Conservation (phyloP, 2,888 invertebrate species). For the Tinea pellionella region DNA sequence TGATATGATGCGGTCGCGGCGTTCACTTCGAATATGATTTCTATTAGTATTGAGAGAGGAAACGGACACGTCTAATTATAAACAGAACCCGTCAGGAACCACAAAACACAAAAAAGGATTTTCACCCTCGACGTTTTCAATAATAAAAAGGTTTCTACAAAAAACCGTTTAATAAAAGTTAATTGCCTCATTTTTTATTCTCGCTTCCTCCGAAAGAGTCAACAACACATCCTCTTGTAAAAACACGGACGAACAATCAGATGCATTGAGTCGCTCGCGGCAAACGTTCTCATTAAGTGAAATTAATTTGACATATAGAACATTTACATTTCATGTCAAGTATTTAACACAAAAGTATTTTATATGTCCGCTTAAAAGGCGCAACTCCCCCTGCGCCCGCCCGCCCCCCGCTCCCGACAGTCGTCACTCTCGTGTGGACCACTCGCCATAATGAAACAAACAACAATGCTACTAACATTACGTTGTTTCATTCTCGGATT, state of each 20-base stretch:
- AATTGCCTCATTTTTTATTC: background rate
- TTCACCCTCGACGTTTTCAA: no score
- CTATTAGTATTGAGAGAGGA: no score
- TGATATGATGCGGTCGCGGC: no score
- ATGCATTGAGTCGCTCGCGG: background rate
- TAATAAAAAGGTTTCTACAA: background rate
- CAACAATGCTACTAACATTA: no score
- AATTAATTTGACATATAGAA: background rate
- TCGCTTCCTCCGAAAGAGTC: background rate
- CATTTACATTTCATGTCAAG: background rate
- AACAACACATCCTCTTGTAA: background rate
- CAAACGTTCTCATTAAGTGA: slow-evolving; percentile 4
- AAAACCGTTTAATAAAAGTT: background rate
- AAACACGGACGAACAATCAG: background rate
- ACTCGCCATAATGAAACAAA: background rate
- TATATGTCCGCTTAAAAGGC: no score
- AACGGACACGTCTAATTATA: no score
- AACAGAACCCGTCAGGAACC: no score
- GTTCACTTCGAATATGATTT: no score
- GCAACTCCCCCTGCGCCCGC: no score
- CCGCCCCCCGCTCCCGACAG: no score
- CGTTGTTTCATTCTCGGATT: no score
- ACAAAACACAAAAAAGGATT: background rate
- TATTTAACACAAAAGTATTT: background rate
- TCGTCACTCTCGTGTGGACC: background rate